Conservation (phyloP, 2,797 vertebrate genomes). For the Periparus ater region DNA sequence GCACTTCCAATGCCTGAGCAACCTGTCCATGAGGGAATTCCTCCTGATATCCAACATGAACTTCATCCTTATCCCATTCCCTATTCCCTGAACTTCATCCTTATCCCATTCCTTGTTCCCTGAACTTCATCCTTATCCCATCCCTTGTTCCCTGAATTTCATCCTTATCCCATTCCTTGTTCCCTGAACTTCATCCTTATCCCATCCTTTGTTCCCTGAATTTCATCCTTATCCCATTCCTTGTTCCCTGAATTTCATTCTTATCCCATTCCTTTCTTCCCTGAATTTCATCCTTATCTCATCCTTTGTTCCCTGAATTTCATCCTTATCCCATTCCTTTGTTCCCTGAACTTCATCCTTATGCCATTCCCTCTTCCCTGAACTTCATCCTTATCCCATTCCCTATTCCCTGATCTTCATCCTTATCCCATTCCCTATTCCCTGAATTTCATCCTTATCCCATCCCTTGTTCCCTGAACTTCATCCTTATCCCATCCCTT, state of each 20-base stretch:
- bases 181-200: not conserved
- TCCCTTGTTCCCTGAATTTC: too few species aligned
- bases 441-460: not conserved
- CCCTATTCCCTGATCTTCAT: not conserved
- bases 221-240: not conserved
- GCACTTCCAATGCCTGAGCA: not conserved
- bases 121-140: not conserved
- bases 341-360: fast-evolving
- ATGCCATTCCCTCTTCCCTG: not conserved
- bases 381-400: too few species aligned
- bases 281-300: too few species aligned
- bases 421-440: not conserved
- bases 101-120: not conserved
- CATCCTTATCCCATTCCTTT: fast-evolving
- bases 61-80: too few species aligned
- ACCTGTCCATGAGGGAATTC: not conserved
- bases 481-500: not conserved
- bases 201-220: not conserved
- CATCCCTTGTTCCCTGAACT: not conserved
- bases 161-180: too few species aligned
- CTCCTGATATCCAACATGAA: not conserved
- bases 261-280: not conserved
- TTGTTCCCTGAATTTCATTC: not conserved
- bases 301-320: too few species aligned
- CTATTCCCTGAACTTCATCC: not conserved